phyloP scores from a whole-genome alignment of 2,113 vertebrate genomes.

The Meleagris gallopavo region DNA sequence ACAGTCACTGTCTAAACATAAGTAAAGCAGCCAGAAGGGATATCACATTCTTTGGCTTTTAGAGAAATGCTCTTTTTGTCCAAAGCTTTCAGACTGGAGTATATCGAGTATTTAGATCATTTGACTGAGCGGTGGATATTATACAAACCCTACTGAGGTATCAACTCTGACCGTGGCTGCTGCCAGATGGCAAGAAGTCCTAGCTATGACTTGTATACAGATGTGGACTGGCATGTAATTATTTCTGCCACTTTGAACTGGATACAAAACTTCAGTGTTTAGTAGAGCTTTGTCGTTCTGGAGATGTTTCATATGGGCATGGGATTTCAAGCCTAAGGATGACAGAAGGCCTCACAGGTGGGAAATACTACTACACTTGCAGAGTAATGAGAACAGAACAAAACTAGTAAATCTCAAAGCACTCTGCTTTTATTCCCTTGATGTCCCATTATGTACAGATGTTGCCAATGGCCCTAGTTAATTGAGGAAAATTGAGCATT shows the following conservation, averaged over 20 bases:
- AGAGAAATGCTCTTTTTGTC: background rate
- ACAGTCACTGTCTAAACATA: background rate
- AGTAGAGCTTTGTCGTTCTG: background rate
- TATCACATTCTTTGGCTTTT: background rate
- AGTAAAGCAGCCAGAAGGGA: background rate
- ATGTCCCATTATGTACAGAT: background rate
- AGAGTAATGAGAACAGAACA: background rate
- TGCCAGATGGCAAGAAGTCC: background rate
- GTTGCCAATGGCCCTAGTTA: background rate
- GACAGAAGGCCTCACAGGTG: background rate
- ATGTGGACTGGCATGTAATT: background rate
- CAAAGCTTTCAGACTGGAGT: background rate
- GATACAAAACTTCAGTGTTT: background rate
- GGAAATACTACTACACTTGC: background rate
- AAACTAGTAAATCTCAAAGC: background rate
- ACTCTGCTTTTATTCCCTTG: background rate
- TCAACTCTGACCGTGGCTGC: background rate
- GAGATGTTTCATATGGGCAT: background rate
- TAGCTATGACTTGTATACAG: background rate
- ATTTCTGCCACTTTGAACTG: background rate
- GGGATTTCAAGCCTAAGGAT: background rate
- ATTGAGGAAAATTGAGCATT: background rate
- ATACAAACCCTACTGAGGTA: background rate
- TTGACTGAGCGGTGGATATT: background rate
- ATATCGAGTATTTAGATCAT: background rate